Conservation (phyloP, 2,113 vertebrate genomes). For the Elaphurus davidianus region DNA sequence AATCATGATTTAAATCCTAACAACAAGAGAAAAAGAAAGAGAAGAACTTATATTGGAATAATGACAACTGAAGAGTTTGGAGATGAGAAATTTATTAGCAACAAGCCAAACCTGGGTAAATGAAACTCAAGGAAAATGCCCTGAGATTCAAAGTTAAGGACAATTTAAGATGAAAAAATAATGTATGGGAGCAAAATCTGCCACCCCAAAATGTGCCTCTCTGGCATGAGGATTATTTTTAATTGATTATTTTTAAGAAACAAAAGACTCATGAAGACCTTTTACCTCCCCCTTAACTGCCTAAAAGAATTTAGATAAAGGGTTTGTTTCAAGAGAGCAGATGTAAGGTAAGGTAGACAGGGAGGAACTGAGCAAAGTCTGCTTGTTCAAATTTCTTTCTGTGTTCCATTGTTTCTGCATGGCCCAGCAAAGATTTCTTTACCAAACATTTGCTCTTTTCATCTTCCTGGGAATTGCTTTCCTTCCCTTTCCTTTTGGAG, state of each 20-base stretch:
- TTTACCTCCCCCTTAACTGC: not conserved
- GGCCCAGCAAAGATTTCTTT: not conserved
- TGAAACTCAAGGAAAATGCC: not conserved
- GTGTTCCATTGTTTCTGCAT: not conserved
- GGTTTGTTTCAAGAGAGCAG: not conserved
- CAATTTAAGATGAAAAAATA: conserved; percentile 28
- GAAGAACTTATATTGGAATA: not conserved
- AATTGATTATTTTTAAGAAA: not conserved
- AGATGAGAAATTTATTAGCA: conserved; percentile 9
- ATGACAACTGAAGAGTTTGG: not conserved
- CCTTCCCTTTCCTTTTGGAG: not conserved
- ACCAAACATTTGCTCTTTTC: not conserved
- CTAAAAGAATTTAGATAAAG: not conserved
- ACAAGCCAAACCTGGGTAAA: not conserved
- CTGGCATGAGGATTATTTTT: not conserved
- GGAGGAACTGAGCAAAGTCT: not conserved
- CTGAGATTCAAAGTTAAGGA: not conserved
- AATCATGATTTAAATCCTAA: conserved; percentile 5
- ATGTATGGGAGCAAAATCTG: not conserved
- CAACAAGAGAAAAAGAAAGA: not conserved
- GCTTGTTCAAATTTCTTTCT: not conserved
- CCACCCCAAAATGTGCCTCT: not conserved
- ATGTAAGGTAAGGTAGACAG: not conserved
- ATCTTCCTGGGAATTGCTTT: not conserved
- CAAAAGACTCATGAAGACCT: not conserved